A percentile compares a stretch with the other conserved stretches of the same genome.
phyloP scores from a whole-genome alignment of 1,140 invertebrate genomes.

The Euura saliciscinereae region DNA sequence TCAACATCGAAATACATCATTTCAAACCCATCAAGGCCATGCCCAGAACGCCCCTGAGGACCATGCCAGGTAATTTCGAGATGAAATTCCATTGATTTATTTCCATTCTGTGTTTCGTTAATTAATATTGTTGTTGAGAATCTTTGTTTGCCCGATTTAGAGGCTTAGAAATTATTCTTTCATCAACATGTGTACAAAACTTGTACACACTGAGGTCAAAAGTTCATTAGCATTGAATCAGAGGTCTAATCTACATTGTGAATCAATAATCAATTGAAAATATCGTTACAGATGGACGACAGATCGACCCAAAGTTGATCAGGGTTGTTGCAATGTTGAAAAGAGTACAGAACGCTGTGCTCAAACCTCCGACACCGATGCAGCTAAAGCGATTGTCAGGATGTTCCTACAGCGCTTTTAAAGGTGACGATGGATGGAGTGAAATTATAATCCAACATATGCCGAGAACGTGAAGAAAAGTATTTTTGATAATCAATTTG shows the following conservation, averaged over 20 bases:
- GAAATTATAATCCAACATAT: constrained; percentile 10
- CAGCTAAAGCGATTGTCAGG: constrained; percentile 47
- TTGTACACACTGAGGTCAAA: no score
- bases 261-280: background rate
- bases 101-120: constrained; percentile 10
- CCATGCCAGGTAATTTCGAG: constrained; percentile 41
- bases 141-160: no score
- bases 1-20: constrained; percentile 66
- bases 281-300: constrained; percentile 45
- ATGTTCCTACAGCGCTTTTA: constrained; percentile 58
- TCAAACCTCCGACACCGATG: constrained; percentile 47
- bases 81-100: constrained; percentile 10
- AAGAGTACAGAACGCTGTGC: constrained; percentile 37
- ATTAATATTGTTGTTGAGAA: no score
- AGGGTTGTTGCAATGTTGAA: constrained; percentile 51
- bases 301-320: constrained; percentile 55
- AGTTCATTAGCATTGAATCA: no score
- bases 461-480: background rate
- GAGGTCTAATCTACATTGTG: background rate
- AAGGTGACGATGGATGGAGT: constrained; percentile 36
- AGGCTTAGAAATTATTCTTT: constrained; percentile 9
- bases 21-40: constrained; percentile 65
- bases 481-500: constrained; percentile 1
- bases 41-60: constrained; percentile 55
- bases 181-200: background rate